Evolutionary conservation across 1,140 invertebrate species (phyloP), one percentile per base, ranked within the genome.

Genomic region (Cydia fagiglandana): DNA sequence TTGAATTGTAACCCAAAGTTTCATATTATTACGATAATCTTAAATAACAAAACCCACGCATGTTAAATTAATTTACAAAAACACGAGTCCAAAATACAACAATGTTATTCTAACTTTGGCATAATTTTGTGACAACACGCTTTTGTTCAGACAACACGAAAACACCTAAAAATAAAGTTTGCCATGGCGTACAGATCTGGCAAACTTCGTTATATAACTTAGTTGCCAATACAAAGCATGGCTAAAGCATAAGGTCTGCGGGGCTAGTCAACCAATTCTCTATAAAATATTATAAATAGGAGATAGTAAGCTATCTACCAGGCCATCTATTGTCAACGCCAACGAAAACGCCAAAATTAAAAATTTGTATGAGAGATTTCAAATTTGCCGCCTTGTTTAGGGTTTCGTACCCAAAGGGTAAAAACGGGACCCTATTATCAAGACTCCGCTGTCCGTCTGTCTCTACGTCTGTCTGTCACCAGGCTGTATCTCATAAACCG

Each of bases 21-120:
- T 50, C 5, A 15, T 56, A 56, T 56, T 9, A 15, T 2, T 53
- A 53, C 56, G 20, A 61, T 61, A 61, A 56, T 61, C 56, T 61
- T 61, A 61, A 24, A 61, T 61, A 20, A 61, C 24, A 24, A 61
- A 20, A n/a, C 20, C 17, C 56, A 24, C 56, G 20, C 56, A 10
- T 61, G 17, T 61, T 24, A 61, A 61, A 20, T 24, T 70, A 70
- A 38, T 38, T 70, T 70, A 70, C 66, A 70, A 70, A 70, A 70
- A 70, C 64, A 70, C 66, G 66, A 70, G 66, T 70, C 66, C 66
- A 38, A 70, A 70, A 70, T 70, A 74, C 64, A 79, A 76, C 78
- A 74, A 78, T 80, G 75, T 82, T 80, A 86, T 79, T 75, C 82
- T 88, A 88, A 81, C 86, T 89, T 89, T 89, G 86, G 88, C 85